Conservation (phyloP, 1,140 invertebrate species). For the Cyrtorhinus lividipennis region DNA sequence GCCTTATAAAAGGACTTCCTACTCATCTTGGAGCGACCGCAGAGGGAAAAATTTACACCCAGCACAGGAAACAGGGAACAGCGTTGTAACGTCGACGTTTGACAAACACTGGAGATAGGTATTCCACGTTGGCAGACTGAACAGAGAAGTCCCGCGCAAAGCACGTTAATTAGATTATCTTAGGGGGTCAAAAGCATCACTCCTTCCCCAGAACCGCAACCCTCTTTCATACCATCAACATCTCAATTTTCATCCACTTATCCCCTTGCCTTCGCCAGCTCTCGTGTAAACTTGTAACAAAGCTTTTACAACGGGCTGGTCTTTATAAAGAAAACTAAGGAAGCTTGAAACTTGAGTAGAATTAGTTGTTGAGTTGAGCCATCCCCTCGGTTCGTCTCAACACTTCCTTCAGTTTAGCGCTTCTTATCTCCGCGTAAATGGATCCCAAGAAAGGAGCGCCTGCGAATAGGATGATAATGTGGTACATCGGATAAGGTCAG, state of each 20-base stretch:
- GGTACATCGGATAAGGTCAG: too few relatives aligned
- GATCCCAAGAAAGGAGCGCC: too few relatives aligned
- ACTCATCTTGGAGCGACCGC: too few relatives aligned
- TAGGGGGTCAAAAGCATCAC: background rate
- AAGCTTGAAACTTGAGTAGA: background rate
- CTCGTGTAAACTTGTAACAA: background rate
- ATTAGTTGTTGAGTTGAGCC: background rate
- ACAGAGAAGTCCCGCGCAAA: background rate
- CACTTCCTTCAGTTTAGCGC: too few relatives aligned
- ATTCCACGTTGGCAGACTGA: background rate
- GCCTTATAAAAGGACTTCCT: too few relatives aligned
- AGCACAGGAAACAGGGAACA: too few relatives aligned
- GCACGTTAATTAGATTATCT: background rate
- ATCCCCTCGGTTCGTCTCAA: too few relatives aligned
- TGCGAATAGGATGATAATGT: too few relatives aligned
- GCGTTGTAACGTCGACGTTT: too few relatives aligned
- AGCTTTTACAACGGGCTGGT: background rate
- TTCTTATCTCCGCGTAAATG: too few relatives aligned
- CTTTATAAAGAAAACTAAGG: background rate
- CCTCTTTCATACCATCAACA: background rate
- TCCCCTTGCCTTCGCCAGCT: background rate
- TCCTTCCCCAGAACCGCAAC: too few relatives aligned
- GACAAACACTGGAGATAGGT: background rate
- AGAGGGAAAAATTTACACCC: too few relatives aligned
- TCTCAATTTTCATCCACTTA: background rate